phyloP scores from a whole-genome alignment of 2,797 vertebrate species.

The Petrocephalus sullivani region DNA sequence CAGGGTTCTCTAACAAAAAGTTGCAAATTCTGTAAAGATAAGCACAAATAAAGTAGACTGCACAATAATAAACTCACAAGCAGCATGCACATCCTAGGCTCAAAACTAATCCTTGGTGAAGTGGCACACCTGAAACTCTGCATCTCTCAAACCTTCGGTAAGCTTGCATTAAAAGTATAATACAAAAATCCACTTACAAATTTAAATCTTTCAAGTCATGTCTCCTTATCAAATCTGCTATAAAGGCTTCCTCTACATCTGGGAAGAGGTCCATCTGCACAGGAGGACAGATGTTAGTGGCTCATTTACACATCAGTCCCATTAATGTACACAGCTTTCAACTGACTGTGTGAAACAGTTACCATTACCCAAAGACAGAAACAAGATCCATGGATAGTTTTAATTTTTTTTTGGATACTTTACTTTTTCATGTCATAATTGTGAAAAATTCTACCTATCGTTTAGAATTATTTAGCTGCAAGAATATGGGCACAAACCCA shows the following conservation, averaged over 20 bases:
- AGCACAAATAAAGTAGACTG: slow-evolving; percentile 15
- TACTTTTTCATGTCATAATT: neutral
- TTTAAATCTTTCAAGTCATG: slow-evolving; percentile 67
- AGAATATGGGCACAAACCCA: neutral
- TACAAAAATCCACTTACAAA: slow-evolving; percentile 54
- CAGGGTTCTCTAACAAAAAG: slow-evolving; percentile 87
- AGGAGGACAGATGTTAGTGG: neutral
- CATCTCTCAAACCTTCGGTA: neutral
- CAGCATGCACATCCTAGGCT: neutral
- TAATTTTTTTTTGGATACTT: neutral
- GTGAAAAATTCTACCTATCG: neutral
- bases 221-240: slow-evolving; percentile 81
- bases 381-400: neutral
- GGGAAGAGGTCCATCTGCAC: slow-evolving; percentile 87
- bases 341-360: no score
- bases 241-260: slow-evolving; percentile 78
- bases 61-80: neutral
- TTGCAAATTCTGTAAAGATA: slow-evolving; percentile 83
- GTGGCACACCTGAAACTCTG: neutral
- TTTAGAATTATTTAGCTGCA: neutral
- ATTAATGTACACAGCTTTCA: neutral
- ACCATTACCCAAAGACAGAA: neutral
- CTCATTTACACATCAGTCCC: neutral
- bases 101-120: neutral
- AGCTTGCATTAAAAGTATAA: neutral